Evolutionary conservation across 2,888 invertebrate genomes (phyloP), one percentile per base, ranked within the genome.

Genomic region (Homarus gammarus): DNA sequence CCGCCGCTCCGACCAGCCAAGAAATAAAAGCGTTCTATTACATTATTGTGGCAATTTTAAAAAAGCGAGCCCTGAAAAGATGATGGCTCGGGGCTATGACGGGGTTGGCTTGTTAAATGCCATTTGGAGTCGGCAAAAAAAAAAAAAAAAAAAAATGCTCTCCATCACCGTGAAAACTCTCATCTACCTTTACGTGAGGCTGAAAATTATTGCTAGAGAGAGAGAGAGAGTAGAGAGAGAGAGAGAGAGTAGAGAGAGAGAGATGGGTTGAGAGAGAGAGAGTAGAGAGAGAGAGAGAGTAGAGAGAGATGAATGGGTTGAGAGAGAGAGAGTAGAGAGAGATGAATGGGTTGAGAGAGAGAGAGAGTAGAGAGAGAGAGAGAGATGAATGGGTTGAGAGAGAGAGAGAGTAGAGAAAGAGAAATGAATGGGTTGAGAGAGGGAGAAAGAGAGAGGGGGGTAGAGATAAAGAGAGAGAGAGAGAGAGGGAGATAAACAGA

Each of bases 21-120:
- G 81, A 81, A 56, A 81, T 81, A 87, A 81, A 87, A 79, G 72
- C 72, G 81, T 56, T 87, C 87, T 81, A 87, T 87, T 87, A 81
- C 87, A 87, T 87, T 87, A 87, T 87, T 81, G 87, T 87, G 73
- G 87, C 87, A 87, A 87, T 87, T 87, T 85, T 87, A 70, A 87
- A 87, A 87, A 87, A 61, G 81, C 81, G 87, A 44, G 15, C 72
- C 73, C 87, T 81, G 56, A 70, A 87, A 87, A 87, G 87, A 79
- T 36, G 73, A 73, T 44, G 56, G 79, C 87, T 44, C 51, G 56
- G 40, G 87, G 87, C 79, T 40, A 36, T 72, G 61, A 31, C 64
- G 75, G 73, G 87, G 87, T 87, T 87, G 87, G 81, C 87, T 87
- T 87, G 87, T 87, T 87, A 87, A 87, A 87, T 87, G 87, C 68